phyloP scores from a whole-genome alignment of 2,113 vertebrate genomes.

The Passer montanus region DNA sequence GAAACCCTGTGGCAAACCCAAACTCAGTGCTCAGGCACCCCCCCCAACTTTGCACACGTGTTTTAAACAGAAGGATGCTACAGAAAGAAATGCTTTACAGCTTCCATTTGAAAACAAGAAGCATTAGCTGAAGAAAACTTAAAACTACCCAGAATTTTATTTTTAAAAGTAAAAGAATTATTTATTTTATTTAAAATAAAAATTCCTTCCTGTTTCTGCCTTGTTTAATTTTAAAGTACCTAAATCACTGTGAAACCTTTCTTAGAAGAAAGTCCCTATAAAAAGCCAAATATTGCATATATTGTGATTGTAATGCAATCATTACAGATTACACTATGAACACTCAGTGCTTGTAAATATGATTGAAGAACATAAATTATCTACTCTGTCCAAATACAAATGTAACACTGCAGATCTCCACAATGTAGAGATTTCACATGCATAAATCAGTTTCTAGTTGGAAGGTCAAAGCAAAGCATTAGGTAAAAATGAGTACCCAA shows the following conservation, averaged over 20 bases:
- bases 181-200: not conserved
- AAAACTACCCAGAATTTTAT: not conserved
- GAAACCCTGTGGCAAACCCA: not conserved
- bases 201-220: not conserved
- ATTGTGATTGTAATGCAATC: not conserved
- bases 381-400: conserved; percentile 40
- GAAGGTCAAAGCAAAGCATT: not conserved
- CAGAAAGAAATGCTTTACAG: not conserved
- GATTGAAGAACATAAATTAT: conserved; percentile 29
- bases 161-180: not conserved
- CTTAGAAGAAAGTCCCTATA: not conserved
- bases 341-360: not conserved
- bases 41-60: rapidly evolving
- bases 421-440: not conserved
- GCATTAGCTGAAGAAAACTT: not conserved
- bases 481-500: not conserved
- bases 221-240: not conserved
- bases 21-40: not conserved
- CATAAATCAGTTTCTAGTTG: not conserved
- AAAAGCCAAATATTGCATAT: not conserved
- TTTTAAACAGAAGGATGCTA: not conserved
- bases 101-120: not conserved
- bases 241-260: not conserved
- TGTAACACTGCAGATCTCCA: not conserved
- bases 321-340: not conserved